A percentile compares a stretch with the other conserved stretches of the same genome.
Evolutionary conservation across 2,113 vertebrate genomes (phyloP).

Genomic region (cattle (Bos taurus)): DNA sequence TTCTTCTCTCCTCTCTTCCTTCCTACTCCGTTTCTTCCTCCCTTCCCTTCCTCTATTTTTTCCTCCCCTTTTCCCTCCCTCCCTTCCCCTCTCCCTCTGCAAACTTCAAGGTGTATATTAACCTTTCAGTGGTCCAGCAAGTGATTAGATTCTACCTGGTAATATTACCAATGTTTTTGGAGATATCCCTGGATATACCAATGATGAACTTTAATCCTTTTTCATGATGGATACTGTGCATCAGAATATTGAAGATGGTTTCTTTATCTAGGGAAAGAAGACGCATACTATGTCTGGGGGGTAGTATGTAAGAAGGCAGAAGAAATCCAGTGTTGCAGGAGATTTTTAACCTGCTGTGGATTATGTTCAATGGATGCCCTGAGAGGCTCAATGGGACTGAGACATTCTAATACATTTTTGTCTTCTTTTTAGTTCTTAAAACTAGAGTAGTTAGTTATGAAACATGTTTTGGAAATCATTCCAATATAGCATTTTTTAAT

Average conservation of each 20-base stretch:
- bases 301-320: neutral
- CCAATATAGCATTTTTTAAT: neutral
- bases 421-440: neutral
- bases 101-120: neutral
- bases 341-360: neutral
- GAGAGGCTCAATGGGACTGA: neutral
- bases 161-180: neutral
- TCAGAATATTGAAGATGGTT: neutral
- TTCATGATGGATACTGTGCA: neutral
- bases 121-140: neutral
- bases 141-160: neutral
- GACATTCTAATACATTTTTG: neutral
- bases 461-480: neutral
- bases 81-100: neutral
- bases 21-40: rapidly evolving
- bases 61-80: rapidly evolving
- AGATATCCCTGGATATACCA: neutral
- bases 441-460: neutral
- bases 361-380: neutral
- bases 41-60: too few relatives aligned
- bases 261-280: neutral
- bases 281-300: neutral
- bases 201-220: neutral
- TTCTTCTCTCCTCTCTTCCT: neutral
- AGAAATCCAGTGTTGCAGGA: neutral